These are phyloP conservation scores for Hydriomena furcata DNA, from an alignment of 2,888 invertebrate species.

Conservation along the genomic window DNA sequence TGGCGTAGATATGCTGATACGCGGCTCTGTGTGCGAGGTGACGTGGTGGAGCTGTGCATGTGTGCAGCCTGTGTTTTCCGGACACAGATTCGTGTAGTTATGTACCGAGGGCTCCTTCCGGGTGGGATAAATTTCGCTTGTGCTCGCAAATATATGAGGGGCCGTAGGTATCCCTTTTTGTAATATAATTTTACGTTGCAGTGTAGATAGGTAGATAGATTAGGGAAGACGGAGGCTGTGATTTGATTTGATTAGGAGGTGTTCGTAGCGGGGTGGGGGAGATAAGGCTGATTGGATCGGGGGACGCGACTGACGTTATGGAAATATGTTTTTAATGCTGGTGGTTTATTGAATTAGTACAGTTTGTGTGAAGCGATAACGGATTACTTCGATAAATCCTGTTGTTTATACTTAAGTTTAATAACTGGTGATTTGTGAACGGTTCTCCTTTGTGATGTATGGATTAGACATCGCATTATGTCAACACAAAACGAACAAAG, in stretches of 20 bases:
- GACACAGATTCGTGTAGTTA: conserved; percentile 68
- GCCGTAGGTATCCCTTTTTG: conserved; percentile 80
- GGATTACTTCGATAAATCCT: conserved; percentile 63
- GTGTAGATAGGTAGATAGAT: conserved; percentile 81
- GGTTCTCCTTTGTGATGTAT: background rate
- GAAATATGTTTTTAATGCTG: conserved; percentile 83
- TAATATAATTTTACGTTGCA: conserved; percentile 81
- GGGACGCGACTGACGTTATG: conserved; percentile 63
- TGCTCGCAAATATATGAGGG: conserved; percentile 83
- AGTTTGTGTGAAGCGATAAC: conserved; percentile 68
- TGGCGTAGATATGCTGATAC: conserved; percentile 82
- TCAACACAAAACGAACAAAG: conserved; percentile 24
- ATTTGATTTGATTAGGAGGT: conserved; percentile 84
- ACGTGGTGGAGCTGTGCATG: conserved; percentile 50
- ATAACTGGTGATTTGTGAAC: background rate
- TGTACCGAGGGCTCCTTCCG: conserved; percentile 72
- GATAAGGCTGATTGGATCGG: conserved; percentile 81
- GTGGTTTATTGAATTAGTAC: conserved; percentile 79
- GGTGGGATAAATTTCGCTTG: conserved; percentile 80
- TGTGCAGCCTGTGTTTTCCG: conserved; percentile 71
- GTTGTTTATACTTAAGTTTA: conserved; percentile 12
- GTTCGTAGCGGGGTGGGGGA: conserved; percentile 74
- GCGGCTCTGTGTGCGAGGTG: conserved; percentile 65
- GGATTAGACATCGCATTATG: conserved; percentile 18
- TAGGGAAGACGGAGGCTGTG: conserved; percentile 82